These are phyloP conservation scores for Clepsis dumicolana DNA, from an alignment of 2,888 invertebrate species.

Conservation along the genomic window DNA sequence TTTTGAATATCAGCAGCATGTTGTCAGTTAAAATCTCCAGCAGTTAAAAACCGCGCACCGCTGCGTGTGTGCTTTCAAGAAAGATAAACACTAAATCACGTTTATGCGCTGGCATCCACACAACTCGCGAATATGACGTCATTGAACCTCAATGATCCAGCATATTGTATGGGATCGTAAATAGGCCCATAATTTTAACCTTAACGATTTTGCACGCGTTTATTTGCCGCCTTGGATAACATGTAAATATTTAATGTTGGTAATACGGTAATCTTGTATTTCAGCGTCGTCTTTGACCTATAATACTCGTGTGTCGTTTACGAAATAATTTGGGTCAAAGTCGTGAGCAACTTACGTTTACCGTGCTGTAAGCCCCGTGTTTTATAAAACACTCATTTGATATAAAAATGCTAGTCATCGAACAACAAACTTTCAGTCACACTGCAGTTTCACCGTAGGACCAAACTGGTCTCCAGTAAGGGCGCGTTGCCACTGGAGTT, in stretches of 20 bases:
- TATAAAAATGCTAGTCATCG: no score
- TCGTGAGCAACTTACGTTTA: background rate
- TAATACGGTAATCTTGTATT: background rate
- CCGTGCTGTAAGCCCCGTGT: no score
- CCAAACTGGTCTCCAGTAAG: background rate
- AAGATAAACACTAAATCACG: slow-evolving; percentile 17
- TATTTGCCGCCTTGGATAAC: slow-evolving; percentile 11
- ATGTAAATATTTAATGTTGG: background rate
- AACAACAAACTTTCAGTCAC: background rate
- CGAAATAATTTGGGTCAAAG: background rate
- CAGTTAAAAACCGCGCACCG: background rate
- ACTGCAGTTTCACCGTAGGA: background rate
- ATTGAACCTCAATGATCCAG: slow-evolving; percentile 7
- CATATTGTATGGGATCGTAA: slow-evolving; percentile 28
- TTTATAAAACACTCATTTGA: no score
- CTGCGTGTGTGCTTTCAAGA: slow-evolving; percentile 4
- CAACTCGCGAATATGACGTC: slow-evolving; percentile 18
- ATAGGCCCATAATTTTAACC: slow-evolving; percentile 12
- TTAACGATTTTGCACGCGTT: slow-evolving; percentile 5
- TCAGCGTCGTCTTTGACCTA: slow-evolving; percentile 3
- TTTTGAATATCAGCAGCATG: no score
- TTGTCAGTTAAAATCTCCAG: background rate
- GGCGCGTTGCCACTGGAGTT: no score
- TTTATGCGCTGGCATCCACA: slow-evolving; percentile 8
- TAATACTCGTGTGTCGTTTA: background rate